A percentile compares a stretch with the other conserved stretches of the same genome.
phyloP scores from a whole-genome alignment of 1,140 invertebrate species.

The Euwallacea similis region DNA sequence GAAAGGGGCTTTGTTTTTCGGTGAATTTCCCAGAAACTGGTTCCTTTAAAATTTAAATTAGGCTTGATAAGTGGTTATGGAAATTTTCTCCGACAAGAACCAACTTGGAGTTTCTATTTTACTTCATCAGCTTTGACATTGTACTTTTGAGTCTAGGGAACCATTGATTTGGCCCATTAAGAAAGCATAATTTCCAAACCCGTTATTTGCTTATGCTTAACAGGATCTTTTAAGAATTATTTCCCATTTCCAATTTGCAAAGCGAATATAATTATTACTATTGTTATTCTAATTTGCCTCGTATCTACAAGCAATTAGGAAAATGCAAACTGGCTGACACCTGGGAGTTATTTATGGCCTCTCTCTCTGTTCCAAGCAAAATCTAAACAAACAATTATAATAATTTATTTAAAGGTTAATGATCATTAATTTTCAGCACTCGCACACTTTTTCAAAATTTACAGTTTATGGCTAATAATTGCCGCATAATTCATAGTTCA shows the following conservation, averaged over 20 bases:
- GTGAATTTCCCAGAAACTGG: not conserved
- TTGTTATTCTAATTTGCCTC: no score
- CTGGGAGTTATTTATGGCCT: not conserved
- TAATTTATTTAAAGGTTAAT: constrained; percentile 2
- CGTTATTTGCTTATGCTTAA: no score
- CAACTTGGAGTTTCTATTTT: no score
- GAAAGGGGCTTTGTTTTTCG: not conserved
- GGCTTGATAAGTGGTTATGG: no score
- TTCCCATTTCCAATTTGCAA: no score
- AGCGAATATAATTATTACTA: no score
- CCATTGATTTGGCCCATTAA: no score
- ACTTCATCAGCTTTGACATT: no score
- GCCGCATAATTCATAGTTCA: not conserved
- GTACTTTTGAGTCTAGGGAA: no score
- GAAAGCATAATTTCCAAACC: no score
- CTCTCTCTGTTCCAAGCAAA: not conserved
- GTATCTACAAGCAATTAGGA: not conserved
- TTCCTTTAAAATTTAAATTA: not conserved
- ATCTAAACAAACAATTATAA: constrained; percentile 5
- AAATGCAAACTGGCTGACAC: not conserved
- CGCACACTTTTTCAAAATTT: not conserved
- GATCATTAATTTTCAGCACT: not conserved
- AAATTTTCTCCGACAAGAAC: no score
- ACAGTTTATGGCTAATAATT: not conserved
- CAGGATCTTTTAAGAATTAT: no score